Conservation (phyloP, 2,888 invertebrate species). For the Tanytarsus gracilentus region DNA sequence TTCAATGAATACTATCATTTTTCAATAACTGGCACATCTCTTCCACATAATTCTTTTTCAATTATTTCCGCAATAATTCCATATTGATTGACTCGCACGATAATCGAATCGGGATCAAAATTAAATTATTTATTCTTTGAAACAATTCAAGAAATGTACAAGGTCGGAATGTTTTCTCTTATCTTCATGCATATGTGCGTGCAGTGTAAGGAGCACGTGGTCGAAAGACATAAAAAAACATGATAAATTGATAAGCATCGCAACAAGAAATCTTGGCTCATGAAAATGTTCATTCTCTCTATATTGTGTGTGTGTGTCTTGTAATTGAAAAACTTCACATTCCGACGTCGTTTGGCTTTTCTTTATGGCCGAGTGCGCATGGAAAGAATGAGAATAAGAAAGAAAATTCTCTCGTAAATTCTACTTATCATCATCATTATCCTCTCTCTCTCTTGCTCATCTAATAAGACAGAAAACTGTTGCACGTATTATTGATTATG, state of each 20-base stretch:
- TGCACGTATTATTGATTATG: slow-evolving; percentile 18
- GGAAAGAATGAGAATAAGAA: neutral
- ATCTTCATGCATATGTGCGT: neutral
- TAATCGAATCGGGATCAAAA: too few relatives aligned
- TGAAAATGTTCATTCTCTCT: too few relatives aligned
- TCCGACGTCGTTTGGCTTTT: neutral
- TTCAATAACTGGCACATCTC: too few relatives aligned
- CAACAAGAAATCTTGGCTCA: too few relatives aligned
- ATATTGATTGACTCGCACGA: too few relatives aligned
- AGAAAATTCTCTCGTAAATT: neutral
- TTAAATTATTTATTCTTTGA: too few relatives aligned
- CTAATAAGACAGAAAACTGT: neutral
- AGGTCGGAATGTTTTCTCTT: neutral
- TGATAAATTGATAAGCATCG: slow-evolving; percentile 20
- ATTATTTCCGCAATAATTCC: too few relatives aligned
- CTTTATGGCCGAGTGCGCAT: neutral
- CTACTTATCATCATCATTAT: neutral
- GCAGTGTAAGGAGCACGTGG: neutral
- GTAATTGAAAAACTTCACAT: slow-evolving; percentile 5
- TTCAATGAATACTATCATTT: too few relatives aligned
- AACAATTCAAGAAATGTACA: too few relatives aligned
- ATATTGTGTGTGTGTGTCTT: too few relatives aligned
- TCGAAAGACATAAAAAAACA: slow-evolving; percentile 2
- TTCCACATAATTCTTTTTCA: too few relatives aligned
- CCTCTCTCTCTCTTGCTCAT: neutral